These are phyloP conservation scores for Cephus nigrinus DNA, from an alignment of 2,888 invertebrate species.

Conservation along the genomic window DNA sequence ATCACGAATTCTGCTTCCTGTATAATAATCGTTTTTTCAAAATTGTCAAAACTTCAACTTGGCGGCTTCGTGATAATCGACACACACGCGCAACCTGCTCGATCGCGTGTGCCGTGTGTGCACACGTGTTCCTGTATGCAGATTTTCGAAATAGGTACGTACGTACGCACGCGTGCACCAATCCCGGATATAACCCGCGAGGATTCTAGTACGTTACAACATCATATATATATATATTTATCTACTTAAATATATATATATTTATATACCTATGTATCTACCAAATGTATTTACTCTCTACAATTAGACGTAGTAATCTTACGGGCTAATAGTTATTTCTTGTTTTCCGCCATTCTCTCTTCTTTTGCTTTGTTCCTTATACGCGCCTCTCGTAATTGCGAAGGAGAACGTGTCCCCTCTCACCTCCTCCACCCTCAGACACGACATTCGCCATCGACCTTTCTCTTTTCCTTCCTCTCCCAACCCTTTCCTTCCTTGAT, in stretches of 20 bases:
- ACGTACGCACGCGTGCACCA: slow-evolving; percentile 47
- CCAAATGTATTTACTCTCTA: slow-evolving; percentile 36
- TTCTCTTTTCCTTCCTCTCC: slow-evolving; percentile 1
- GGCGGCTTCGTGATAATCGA: too few relatives aligned
- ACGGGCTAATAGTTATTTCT: slow-evolving; percentile 51
- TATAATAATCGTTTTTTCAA: too few relatives aligned
- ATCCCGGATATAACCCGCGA: slow-evolving; percentile 47
- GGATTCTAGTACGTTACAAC: slow-evolving; percentile 55
- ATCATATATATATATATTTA: slow-evolving; percentile 45
- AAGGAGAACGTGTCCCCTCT: too few relatives aligned
- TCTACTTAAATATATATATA: slow-evolving; percentile 35
- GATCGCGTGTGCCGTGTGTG: too few relatives aligned
- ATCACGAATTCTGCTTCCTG: too few relatives aligned
- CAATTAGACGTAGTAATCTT: slow-evolving; percentile 49
- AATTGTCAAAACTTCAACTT: too few relatives aligned
- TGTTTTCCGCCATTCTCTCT: slow-evolving; percentile 16
- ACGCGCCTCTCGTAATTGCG: slow-evolving; percentile 27
- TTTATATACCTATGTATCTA: slow-evolving; percentile 35
- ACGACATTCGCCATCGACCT: slow-evolving; percentile 4
- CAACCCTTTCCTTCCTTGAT: neutral
- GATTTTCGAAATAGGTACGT: slow-evolving; percentile 29
- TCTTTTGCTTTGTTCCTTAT: neutral
- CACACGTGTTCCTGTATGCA: too few relatives aligned
- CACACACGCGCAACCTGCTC: too few relatives aligned
- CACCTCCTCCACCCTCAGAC: slow-evolving; percentile 6